Base-by-base conservation (phyloP, 2,888 invertebrate species). In the Sarcophaga carnaria region DNA sequence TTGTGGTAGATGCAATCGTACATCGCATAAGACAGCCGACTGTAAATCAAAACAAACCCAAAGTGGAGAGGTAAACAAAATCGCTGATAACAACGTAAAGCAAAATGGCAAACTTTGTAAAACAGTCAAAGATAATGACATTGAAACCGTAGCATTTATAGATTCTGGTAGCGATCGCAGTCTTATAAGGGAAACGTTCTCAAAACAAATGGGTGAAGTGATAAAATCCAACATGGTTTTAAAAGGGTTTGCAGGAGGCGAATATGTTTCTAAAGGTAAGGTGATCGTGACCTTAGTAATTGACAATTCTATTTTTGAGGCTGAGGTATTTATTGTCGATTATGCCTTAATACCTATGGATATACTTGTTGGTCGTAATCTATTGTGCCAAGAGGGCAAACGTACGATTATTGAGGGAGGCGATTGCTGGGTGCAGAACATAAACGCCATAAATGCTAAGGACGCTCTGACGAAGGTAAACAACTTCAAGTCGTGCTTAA, bases 331-430 rank as follows among this genome's bases (percentile, higher is more conserved):
- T 64, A 49, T 75, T 14, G 49, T 64, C 6, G 47, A 64, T 22
- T 27, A 64, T 49, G 12, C 20, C 11, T 49, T 64, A 49, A 64
- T 64, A 49, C 49, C 22, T 3, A 63, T 37, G 12, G 4, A 75
- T 17, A 8, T 69, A 59, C 62, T 69, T 2, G 3, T 69, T 6
- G 59, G 78, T n/a, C 78, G 54, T 17, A 59, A 78, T 22, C 3
- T 76, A 49, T 60, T 78, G 3, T 78, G 78, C 20, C 67, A 22
- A 60, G 37, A 78, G 14, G 22, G 64, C 1, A 49, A 17, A 12
- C 71, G 71, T 12, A 64, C 78, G 0, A 72, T 82, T 37, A 84
- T 84, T 10, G 83, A 83, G 37, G 78, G 78, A 6, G 67, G n/a
- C 17, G 76, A 84, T 10, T 81, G 87, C 69, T 59, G 71, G 60